These are phyloP conservation scores for Tolmerus cingulatus DNA, from an alignment of 2,888 invertebrate species.

Conservation along the genomic window DNA sequence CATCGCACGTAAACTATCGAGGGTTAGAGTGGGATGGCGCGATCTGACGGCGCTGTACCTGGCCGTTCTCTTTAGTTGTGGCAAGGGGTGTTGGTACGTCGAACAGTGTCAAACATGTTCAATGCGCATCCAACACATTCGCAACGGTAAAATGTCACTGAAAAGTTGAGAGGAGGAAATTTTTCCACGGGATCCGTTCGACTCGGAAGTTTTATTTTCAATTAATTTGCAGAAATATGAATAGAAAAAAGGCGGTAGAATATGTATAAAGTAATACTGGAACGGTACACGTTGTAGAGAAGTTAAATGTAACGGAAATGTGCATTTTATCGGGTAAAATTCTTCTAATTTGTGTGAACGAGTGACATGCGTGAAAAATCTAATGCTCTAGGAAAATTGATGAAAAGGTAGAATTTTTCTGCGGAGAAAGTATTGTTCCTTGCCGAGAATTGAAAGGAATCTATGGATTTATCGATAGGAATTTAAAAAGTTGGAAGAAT, in stretches of 20 bases:
- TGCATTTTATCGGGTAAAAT: neutral
- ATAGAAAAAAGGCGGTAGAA: neutral
- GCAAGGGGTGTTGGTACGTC: conserved; percentile 10
- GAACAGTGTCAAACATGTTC: conserved; percentile 1
- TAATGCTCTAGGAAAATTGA: neutral
- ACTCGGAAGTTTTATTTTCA: neutral
- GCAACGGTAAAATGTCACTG: conserved; percentile 24
- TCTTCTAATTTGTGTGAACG: neutral
- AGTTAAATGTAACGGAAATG: neutral
- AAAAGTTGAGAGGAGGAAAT: conserved; percentile 6
- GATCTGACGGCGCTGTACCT: neutral
- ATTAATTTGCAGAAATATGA: neutral
- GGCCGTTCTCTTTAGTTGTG: neutral
- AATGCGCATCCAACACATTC: conserved; percentile 21
- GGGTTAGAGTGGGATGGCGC: neutral
- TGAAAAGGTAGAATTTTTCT: neutral
- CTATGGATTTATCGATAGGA: neutral
- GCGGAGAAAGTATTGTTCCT: neutral
- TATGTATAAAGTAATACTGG: neutral
- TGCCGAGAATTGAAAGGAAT: neutral
- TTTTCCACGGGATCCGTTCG: neutral
- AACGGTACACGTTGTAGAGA: neutral
- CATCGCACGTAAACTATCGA: neutral
- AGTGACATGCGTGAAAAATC: conserved; percentile 33
- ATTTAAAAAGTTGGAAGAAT: neutral